These are phyloP conservation scores for Sebastes dallii DNA, from an alignment of 2,797 vertebrate species.

Conservation along the genomic window DNA sequence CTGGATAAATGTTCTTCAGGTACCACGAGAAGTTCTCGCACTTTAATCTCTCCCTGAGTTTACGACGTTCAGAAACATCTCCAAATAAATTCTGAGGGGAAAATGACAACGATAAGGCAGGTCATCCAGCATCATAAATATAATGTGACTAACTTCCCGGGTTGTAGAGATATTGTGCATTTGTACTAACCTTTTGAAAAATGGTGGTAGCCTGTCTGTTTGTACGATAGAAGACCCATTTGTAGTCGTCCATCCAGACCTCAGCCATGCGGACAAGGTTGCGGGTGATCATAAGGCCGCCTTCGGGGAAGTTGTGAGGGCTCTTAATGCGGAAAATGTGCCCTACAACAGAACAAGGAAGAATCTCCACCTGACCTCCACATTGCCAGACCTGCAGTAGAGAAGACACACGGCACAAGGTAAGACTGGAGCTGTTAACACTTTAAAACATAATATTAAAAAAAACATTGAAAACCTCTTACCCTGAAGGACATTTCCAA, in stretches of 20 bases:
- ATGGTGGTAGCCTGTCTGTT: conserved; percentile 82
- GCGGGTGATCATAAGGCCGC: conserved; percentile 76
- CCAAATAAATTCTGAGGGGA: conserved; percentile 83
- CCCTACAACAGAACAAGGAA: conserved; percentile 90
- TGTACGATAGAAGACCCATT: conserved; percentile 86
- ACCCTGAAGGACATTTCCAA: conserved; percentile 93
- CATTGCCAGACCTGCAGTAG: conserved; percentile 87
- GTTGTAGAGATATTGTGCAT: neutral
- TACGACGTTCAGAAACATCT: conserved; percentile 82
- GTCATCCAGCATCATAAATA: neutral
- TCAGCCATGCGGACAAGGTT: conserved; percentile 89
- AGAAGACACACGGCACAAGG: neutral
- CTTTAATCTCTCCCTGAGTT: conserved; percentile 81
- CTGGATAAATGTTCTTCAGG: conserved; percentile 86
- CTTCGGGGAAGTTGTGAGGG: conserved; percentile 86
- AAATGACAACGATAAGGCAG: neutral
- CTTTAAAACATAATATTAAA: neutral
- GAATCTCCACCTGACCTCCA: conserved; percentile 88
- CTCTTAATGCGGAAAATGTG: conserved; percentile 87
- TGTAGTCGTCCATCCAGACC: conserved; percentile 91
- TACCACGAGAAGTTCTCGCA: conserved; percentile 90
- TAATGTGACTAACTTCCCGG: neutral
- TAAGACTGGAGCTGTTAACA: neutral
- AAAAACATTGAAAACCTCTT: conserved; percentile 52
- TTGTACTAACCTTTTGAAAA: conserved; percentile 76